These are phyloP conservation scores for Euzetes globulus DNA, from an alignment of 2,888 invertebrate genomes.

Conservation along the genomic window DNA sequence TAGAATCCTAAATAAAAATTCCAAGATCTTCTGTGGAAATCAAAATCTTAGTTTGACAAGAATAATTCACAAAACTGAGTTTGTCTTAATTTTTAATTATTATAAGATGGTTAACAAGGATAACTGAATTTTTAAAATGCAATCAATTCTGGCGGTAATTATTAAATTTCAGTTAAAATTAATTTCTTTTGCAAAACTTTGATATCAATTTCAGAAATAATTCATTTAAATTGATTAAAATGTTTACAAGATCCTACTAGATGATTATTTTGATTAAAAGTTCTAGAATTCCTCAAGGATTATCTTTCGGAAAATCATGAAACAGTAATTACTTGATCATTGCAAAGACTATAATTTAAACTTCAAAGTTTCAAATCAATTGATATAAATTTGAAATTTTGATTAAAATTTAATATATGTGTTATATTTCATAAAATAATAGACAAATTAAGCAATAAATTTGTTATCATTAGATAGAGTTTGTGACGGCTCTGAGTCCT, in stretches of 20 bases:
- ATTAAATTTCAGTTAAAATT: no score
- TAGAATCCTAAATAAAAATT: no score
- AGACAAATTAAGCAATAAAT: conserved; percentile 9
- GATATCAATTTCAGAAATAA: no score
- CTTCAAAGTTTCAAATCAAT: not conserved
- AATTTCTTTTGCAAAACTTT: no score
- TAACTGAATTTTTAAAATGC: no score
- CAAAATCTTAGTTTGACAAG: no score
- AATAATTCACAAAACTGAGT: no score
- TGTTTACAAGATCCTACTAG: not conserved
- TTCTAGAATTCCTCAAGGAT: not conserved
- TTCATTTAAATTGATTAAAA: no score
- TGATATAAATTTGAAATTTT: not conserved
- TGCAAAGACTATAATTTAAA: not conserved
- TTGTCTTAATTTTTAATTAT: no score
- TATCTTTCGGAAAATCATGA: not conserved
- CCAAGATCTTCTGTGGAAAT: no score
- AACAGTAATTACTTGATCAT: not conserved
- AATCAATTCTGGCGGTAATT: no score
- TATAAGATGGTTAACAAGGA: no score
- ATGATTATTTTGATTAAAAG: not conserved
- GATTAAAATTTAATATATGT: conserved; percentile 6
- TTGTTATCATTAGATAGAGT: not conserved
- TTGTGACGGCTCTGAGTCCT: not conserved
- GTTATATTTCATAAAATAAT: conserved; percentile 11